Evolutionary conservation across 2,797 vertebrate species (phyloP).

Genomic region (Myotis myotis): DNA sequence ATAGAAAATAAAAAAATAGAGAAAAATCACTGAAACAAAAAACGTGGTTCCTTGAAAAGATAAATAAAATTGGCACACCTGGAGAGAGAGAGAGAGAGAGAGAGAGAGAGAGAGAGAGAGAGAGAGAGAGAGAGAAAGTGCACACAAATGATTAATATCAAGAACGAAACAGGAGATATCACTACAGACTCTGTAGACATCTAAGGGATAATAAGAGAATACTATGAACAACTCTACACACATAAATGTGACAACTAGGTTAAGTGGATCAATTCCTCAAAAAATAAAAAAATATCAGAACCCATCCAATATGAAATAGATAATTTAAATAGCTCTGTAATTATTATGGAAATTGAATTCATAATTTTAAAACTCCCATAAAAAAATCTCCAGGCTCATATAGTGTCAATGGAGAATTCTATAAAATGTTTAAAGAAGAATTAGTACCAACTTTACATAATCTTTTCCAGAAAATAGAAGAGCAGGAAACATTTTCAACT

Average conservation of each 20-base stretch:
- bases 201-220: background rate
- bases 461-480: constrained; percentile 1
- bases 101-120: background rate
- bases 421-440: background rate
- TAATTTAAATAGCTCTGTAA: background rate
- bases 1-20: background rate
- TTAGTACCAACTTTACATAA: background rate
- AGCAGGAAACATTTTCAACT: background rate
- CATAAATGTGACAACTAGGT: background rate
- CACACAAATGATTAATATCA: background rate
- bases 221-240: background rate
- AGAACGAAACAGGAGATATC: background rate
- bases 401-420: background rate
- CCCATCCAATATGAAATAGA: background rate
- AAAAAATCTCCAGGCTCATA: background rate
- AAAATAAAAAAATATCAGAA: background rate
- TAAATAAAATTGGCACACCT: background rate
- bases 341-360: constrained; percentile 14
- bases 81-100: background rate
- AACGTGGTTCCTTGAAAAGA: background rate
- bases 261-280: background rate
- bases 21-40: background rate
- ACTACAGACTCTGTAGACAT: background rate
- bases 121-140: no score
- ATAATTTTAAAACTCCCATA: constrained; percentile 16